A percentile compares a stretch with the other conserved stretches of the same genome.
These are phyloP conservation scores for Scaptodrosophila latifasciaeformis DNA, from an alignment of 2,888 invertebrate genomes.

Conservation along the genomic window DNA sequence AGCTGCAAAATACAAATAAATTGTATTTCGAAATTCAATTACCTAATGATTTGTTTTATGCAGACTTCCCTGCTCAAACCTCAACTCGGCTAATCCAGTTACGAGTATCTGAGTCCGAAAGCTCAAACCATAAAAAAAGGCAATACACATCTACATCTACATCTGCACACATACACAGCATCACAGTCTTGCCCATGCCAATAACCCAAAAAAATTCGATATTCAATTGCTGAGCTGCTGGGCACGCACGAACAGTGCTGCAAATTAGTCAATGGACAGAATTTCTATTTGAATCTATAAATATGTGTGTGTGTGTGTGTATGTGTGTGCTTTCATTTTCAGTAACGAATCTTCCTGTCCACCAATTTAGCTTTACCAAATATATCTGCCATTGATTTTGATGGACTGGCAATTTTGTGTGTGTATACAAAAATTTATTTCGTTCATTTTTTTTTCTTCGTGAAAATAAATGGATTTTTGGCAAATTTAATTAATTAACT, in stretches of 20 bases:
- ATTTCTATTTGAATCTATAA: neutral
- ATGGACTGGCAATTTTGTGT: constrained; percentile 26
- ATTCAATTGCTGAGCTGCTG: constrained; percentile 30
- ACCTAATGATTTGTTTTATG: constrained; percentile 58
- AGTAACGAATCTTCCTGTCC: neutral
- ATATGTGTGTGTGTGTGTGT: constrained; percentile 1
- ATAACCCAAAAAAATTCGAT: neutral
- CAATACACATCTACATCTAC: too few relatives aligned
- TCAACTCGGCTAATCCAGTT: too few relatives aligned
- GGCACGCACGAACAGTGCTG: constrained; percentile 54
- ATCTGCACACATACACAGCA: constrained; percentile 1
- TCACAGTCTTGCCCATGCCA: constrained; percentile 12
- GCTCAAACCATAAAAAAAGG: too few relatives aligned
- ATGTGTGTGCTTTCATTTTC: constrained; percentile 1
- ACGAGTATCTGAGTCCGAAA: too few relatives aligned
- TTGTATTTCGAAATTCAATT: constrained; percentile 62
- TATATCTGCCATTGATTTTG: constrained; percentile 46
- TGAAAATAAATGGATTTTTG: neutral
- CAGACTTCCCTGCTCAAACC: neutral
- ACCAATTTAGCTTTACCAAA: neutral
- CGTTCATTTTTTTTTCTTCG: too few relatives aligned
- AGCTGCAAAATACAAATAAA: constrained; percentile 52
- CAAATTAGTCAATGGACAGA: constrained; percentile 49
- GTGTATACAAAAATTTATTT: too few relatives aligned
- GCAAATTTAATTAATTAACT: constrained; percentile 25